phyloP scores from a whole-genome alignment of 2,888 invertebrate species.

The Nasonovia ribisnigri region DNA sequence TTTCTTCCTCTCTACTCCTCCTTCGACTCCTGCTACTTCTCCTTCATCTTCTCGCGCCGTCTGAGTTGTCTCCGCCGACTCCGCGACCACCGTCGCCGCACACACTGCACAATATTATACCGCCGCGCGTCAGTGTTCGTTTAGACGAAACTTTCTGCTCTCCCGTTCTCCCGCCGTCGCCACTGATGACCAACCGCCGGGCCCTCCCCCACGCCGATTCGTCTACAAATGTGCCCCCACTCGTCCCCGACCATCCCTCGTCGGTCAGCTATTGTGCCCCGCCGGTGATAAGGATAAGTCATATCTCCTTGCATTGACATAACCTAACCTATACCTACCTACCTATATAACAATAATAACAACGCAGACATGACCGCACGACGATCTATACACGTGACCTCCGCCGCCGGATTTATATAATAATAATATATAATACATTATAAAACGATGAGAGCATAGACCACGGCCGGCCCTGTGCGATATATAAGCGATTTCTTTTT shows the following conservation, averaged over 20 bases:
- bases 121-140: not conserved
- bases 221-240: too few species aligned
- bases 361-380: not conserved
- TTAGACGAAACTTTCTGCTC: slow-evolving; percentile 23
- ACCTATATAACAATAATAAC: not conserved
- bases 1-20: not conserved
- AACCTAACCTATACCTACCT: not conserved
- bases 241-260: too few species aligned
- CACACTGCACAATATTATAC: not conserved
- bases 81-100: not conserved
- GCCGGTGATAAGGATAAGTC: slow-evolving; percentile 47
- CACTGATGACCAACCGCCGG: slow-evolving; percentile 1
- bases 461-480: not conserved
- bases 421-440: not conserved
- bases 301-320: not conserved
- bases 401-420: not conserved
- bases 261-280: not conserved
- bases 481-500: not conserved
- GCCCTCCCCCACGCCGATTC: not conserved
- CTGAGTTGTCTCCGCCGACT: not conserved
- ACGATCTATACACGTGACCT: not conserved
- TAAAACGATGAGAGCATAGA: not conserved
- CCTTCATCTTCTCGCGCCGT: not conserved
- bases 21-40: not conserved
- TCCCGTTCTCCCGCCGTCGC: not conserved